A percentile compares a stretch with the other conserved stretches of the same genome.
Conservation (phyloP, 92 coral and sea anemone genomes). For the Chrysogorgia sp. region DNA sequence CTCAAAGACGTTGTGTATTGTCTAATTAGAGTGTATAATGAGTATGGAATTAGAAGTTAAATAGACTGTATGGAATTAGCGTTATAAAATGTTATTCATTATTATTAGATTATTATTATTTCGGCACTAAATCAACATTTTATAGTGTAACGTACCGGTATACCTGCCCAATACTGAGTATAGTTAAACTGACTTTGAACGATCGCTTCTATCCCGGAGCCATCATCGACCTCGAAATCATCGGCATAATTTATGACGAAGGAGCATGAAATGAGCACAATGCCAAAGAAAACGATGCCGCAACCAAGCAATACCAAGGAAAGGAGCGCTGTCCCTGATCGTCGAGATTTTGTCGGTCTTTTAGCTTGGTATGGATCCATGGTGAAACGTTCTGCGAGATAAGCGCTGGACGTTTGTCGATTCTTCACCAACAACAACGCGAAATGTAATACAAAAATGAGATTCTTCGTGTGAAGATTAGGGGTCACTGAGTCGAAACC, state of each 20-base stretch:
- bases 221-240: background rate
- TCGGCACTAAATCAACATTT: too few relatives aligned
- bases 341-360: background rate
- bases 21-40: too few relatives aligned
- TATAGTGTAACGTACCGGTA: constrained; percentile 9
- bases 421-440: too few relatives aligned
- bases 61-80: too few relatives aligned
- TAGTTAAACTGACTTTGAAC: constrained; percentile 25
- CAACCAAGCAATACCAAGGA: constrained; percentile 25
- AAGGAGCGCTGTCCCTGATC: constrained; percentile 13
- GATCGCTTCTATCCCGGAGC: background rate
- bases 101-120: too few relatives aligned
- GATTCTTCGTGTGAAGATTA: too few relatives aligned
- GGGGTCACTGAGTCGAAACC: constrained; percentile 26
- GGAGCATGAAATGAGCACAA: constrained; percentile 22
- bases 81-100: too few relatives aligned
- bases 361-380: constrained; percentile 30
- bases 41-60: too few relatives aligned
- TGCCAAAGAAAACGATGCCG: constrained; percentile 27
- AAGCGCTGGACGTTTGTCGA: background rate
- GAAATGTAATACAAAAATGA: too few relatives aligned
- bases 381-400: background rate
- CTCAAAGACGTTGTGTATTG: too few relatives aligned
- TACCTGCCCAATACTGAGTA: constrained; percentile 38
- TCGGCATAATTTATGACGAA: constrained; percentile 35